Evolutionary conservation across 1,140 invertebrate species (phyloP), one percentile per base, ranked within the genome.

Genomic region (Heliconius himera): DNA sequence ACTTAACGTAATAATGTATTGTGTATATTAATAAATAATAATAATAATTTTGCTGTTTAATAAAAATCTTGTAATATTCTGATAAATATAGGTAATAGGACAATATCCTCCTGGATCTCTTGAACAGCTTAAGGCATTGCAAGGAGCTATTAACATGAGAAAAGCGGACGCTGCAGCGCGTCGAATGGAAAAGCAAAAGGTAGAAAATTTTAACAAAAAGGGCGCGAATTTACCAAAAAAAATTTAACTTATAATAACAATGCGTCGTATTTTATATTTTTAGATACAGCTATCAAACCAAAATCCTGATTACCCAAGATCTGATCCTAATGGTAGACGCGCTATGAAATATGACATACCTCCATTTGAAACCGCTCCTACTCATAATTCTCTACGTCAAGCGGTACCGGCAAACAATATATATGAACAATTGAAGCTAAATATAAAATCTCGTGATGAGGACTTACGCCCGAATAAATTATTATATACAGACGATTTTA

Each of bases 81-180:
- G 11, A 13, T 5, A 11, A 13, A 66, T 66, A 29, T 66, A 89
- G 88, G 22, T 80, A 74, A 70, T 83, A 38, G 56, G 73, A 1
- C 83, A 82, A 36, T 83, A 82, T 73, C 54, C 85, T 4, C 26
- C 38, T 20, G 83, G 83, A 2, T 87, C 88, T 26, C 22, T 88
- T 20, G 85, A 89, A 77, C 83, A 87, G 73, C 72, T 89, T 56
- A 89, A 88, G 77, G 87, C 83, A 60, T 77, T 90, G 56, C 87
- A 90, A 78, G 78, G 82, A 33, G 54, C 82, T 11, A 86, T 89
- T 41, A 88, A 90, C 78, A 83, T 83, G 81, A 84, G 76, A 73
- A 87, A 86, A 77, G 74, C 77, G 8, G 83, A 73, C 11, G 85
- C 79, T 75, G 51, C 78, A 41, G 54, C 72, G 36, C 72, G 78